A percentile compares a stretch with the other conserved stretches of the same genome.
phyloP scores from a whole-genome alignment of 2,888 invertebrate species.

The Lapara coniferarum region DNA sequence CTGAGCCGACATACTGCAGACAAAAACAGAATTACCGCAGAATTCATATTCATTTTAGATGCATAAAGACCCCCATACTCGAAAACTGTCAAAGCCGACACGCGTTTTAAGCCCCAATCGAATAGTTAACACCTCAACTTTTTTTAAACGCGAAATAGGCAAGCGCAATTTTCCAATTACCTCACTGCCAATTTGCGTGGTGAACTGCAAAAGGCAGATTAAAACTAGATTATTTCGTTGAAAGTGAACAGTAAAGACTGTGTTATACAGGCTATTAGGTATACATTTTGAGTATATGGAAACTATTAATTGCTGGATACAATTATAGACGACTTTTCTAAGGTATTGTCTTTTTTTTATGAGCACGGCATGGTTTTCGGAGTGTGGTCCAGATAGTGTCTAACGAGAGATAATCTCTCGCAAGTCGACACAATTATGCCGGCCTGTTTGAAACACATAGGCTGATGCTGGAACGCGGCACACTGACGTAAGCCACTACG shows the following conservation, averaged over 20 bases:
- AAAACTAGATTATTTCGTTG: background rate
- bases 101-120: background rate
- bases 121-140: slow-evolving; percentile 21
- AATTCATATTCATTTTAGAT: slow-evolving; percentile 5
- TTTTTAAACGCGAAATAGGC: slow-evolving; percentile 13
- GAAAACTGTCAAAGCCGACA: background rate
- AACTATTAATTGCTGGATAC: no score
- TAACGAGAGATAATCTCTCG: no score
- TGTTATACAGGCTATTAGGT: no score
- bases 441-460: no score
- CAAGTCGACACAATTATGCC: no score
- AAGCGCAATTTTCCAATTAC: slow-evolving; percentile 6
- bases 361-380: no score
- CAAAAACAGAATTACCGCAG: background rate
- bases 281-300: no score
- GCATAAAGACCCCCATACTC: background rate
- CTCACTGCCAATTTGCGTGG: background rate
- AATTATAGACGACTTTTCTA: no score
- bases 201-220: background rate
- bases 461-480: no score
- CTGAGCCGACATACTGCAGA: background rate
- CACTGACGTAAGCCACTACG: no score
- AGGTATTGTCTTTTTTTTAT: no score
- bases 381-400: no score
- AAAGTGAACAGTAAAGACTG: background rate